Base-by-base conservation (phyloP, 2,797 vertebrate genomes). In the Pipistrellus nathusii region DNA sequence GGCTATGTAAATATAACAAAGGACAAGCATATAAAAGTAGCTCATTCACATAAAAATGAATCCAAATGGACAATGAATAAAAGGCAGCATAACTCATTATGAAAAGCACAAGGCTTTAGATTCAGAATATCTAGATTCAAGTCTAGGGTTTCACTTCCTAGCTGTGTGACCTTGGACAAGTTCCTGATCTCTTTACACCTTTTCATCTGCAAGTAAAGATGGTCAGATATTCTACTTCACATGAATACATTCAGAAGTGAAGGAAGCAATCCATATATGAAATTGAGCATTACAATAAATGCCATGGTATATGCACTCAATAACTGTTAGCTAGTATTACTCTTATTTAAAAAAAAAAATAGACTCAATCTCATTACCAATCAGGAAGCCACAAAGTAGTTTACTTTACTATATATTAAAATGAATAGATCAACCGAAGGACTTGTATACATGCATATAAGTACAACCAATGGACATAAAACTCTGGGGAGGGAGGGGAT, bases 1-100 rank as follows among this genome's bases (percentile, higher is more conserved):
- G 53, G 4, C 35, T 90, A 57, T 21, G 13, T 71, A 96, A 95
- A 81, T 88, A 89, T 89, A 91, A 57, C n/a, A 85, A 88, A 88
- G 18, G 8, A 57, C 46, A 82, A 82, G 30, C 3, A 32, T 73
- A 44, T 44, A 51, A 73, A 86, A 86, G 72, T 3, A 87, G 30
- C 57, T 76, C 30, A 51, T 71, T 71, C 20, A 75, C 12, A 85
- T 72, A 84, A 73, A 46, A 96, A 89, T 12, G 77, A 95, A 75
- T 62, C 12, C 75, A 62, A 77, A 75, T 25, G 12, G 32, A 88
- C 14, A 76, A 84, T 75, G 91, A 84, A 32, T 25, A 27, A 90
- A 93, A 59, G 3, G 1, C 30, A 57, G 57, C 9, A 76, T 46
- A 84, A 77, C 6, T 82, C 46, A 59, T 27, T 62, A 30, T 76